These are phyloP conservation scores for Harpalus rubripes DNA, from an alignment of 2,888 invertebrate genomes.

Conservation along the genomic window DNA sequence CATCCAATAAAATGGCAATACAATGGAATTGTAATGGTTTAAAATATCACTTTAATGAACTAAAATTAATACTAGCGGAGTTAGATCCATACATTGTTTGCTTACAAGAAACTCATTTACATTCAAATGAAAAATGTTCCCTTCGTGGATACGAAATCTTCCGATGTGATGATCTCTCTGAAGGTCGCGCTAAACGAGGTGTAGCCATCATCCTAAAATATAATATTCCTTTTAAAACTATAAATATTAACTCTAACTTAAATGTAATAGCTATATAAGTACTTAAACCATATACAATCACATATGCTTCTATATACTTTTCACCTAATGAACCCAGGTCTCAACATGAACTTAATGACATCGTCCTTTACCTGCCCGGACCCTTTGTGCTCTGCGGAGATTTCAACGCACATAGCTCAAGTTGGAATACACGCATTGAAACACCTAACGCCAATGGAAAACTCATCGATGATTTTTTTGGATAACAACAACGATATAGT, in stretches of 20 bases:
- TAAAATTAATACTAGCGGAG: slow-evolving; percentile 1
- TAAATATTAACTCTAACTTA: neutral
- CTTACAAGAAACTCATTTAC: slow-evolving; percentile 4
- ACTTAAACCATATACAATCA: neutral
- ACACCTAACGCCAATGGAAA: neutral
- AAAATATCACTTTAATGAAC: slow-evolving; percentile 14
- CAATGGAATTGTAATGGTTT: slow-evolving; percentile 5
- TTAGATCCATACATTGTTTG: slow-evolving; percentile 6
- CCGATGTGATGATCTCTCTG: neutral
- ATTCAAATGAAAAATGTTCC: neutral
- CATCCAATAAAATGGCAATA: neutral
- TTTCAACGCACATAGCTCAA: slow-evolving; percentile 7
- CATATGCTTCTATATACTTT: neutral
- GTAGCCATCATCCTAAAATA: neutral
- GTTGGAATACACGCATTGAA: neutral
- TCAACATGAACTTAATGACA: neutral
- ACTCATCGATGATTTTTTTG: slow-evolving; percentile 1
- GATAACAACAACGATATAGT: slow-evolving; percentile 1
- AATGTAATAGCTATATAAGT: slow-evolving; percentile 5
- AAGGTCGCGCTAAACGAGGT: neutral
- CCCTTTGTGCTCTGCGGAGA: neutral
- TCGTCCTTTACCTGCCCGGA: neutral
- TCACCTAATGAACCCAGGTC: slow-evolving; percentile 5
- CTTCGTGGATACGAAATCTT: neutral
- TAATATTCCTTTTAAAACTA: neutral